Conservation (phyloP, 30 jellyfish, hydroid and myxozoan genomes). For the Hydra vulgaris region DNA sequence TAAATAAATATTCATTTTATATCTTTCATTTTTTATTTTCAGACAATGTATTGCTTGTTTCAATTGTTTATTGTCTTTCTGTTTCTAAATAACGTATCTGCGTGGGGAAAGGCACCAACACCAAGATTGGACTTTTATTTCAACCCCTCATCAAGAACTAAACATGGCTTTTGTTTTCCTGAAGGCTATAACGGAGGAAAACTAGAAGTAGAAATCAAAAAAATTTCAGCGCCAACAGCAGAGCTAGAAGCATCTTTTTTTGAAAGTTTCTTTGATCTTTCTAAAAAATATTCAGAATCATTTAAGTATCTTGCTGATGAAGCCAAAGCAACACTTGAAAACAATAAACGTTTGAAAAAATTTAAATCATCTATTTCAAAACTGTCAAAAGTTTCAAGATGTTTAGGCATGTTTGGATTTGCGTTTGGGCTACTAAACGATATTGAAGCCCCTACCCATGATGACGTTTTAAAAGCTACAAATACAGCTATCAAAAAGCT, state of each 20-base stretch:
- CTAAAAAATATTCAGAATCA: background rate
- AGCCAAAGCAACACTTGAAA: no score
- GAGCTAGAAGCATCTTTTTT: background rate
- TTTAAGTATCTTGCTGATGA: background rate
- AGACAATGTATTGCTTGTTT: no score
- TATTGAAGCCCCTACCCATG: slow-evolving; percentile 9
- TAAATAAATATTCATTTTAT: no score
- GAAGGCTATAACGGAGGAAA: slow-evolving; percentile 1
- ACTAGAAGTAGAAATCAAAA: background rate
- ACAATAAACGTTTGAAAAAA: no score
- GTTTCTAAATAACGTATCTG: no score
- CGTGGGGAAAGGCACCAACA: no score
- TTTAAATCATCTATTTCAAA: no score
- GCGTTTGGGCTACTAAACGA: slow-evolving; percentile 22
- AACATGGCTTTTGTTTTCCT: slow-evolving; percentile 3
- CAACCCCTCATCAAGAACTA: no score
- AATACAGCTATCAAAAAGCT: slow-evolving; percentile 32
- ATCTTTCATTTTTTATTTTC: no score
- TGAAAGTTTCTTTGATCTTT: background rate
- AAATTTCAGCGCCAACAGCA: background rate
- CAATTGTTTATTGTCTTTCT: no score
- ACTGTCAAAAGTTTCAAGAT: slow-evolving; percentile 18
- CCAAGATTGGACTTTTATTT: no score
- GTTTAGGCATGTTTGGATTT: slow-evolving; percentile 31
- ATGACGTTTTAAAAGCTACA: slow-evolving; percentile 15